phyloP scores from a whole-genome alignment of 1,140 invertebrate species.

The Drosophila kohkoa region DNA sequence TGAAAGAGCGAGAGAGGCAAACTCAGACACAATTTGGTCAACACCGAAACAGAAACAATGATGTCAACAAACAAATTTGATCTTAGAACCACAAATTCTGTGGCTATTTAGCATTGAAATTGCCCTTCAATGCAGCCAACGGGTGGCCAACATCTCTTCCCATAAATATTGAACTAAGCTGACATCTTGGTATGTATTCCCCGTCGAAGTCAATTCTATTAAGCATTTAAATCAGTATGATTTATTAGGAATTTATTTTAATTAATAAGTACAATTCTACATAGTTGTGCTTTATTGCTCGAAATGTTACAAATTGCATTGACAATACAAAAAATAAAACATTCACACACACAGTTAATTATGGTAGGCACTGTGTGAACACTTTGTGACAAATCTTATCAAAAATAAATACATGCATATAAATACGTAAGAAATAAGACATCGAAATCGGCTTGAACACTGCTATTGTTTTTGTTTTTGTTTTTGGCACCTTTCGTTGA shows the following conservation, averaged over 20 bases:
- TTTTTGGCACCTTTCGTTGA: constrained; percentile 48
- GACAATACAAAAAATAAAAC: background rate
- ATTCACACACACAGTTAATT: constrained; percentile 8
- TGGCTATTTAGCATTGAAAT: constrained; percentile 53
- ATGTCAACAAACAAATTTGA: constrained; percentile 62
- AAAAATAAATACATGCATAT: constrained; percentile 48
- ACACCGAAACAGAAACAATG: constrained; percentile 45
- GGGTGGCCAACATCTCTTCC: constrained; percentile 18
- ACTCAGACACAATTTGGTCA: constrained; percentile 11
- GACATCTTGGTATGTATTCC: background rate
- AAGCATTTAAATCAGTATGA: background rate
- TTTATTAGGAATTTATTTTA: constrained; percentile 45
- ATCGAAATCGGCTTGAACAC: constrained; percentile 58
- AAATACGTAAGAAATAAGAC: constrained; percentile 32
- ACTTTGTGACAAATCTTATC: constrained; percentile 44
- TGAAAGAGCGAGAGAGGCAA: background rate
- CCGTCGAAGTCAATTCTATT: background rate
- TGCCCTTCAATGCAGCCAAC: constrained; percentile 38
- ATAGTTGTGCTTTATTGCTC: constrained; percentile 38
- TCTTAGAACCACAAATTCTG: constrained; percentile 11
- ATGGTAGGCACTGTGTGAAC: constrained; percentile 32
- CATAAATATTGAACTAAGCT: constrained; percentile 1
- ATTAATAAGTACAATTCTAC: constrained; percentile 41
- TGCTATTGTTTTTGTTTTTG: background rate
- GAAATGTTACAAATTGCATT: constrained; percentile 40